These are phyloP conservation scores for Gallirallus australis DNA, from an alignment of 2,797 vertebrate species.

Conservation along the genomic window DNA sequence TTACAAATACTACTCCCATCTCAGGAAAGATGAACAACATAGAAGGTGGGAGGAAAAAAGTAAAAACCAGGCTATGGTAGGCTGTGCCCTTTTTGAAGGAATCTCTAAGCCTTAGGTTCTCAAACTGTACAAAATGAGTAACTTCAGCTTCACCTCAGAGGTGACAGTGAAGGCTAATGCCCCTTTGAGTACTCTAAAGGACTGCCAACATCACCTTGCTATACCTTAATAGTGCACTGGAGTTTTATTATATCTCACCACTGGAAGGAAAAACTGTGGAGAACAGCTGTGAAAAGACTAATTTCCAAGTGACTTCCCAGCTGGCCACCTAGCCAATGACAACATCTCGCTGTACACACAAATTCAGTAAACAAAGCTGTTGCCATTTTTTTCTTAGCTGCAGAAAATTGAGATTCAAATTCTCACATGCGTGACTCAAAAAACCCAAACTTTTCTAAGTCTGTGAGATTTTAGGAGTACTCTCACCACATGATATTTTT, in stretches of 20 bases:
- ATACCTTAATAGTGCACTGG: background rate
- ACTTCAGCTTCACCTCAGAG: background rate
- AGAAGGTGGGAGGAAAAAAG: background rate
- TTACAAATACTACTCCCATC: background rate
- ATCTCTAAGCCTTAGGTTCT: background rate
- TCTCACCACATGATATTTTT: rapidly evolving
- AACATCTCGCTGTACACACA: background rate
- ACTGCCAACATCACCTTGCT: background rate
- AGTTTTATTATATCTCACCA: background rate
- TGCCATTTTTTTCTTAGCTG: background rate
- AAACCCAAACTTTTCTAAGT: background rate
- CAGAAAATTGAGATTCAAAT: constrained; percentile 23
- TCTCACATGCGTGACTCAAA: background rate
- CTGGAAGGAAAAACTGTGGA: background rate
- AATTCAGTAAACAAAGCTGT: background rate
- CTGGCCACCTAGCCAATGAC: background rate
- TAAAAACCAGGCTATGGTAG: rapidly evolving
- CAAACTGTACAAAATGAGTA: background rate
- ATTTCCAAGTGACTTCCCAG: background rate
- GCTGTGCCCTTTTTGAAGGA: background rate
- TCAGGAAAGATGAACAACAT: background rate
- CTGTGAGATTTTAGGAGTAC: background rate
- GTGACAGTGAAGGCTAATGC: background rate
- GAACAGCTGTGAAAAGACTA: background rate
- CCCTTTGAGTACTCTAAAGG: background rate